Conservation (phyloP, 2,797 vertebrate genomes). For the Nannoperca obscura region DNA sequence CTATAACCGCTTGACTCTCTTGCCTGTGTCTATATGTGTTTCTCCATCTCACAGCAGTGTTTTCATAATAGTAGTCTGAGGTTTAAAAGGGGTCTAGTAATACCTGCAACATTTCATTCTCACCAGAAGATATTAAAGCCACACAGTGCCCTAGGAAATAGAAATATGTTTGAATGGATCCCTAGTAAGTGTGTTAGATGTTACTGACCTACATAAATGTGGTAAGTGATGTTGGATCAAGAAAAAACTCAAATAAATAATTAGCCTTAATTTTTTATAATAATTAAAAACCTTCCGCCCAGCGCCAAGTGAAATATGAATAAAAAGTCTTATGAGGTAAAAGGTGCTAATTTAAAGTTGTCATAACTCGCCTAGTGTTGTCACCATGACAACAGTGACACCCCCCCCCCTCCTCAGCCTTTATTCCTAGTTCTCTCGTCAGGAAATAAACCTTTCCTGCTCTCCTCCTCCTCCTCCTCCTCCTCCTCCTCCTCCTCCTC, state of each 20-base stretch:
- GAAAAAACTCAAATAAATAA: neutral
- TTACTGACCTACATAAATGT: neutral
- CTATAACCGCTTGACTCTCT: neutral
- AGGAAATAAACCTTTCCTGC: constrained; percentile 28
- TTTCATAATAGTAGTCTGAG: neutral
- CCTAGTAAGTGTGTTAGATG: neutral
- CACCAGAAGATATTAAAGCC: neutral
- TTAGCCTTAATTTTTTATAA: too few species aligned
- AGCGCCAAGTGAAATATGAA: neutral
- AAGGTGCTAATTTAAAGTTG: constrained; percentile 4
- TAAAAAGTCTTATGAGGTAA: neutral
- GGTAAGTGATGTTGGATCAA: neutral
- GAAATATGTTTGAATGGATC: neutral
- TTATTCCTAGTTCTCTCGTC: neutral
- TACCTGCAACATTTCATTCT: neutral
- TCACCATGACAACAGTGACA: constrained; percentile 1
- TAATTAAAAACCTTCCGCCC: neutral
- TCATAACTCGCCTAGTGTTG: neutral
- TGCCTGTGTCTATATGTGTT: neutral
- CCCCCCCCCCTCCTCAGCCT: neutral
- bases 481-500: neutral
- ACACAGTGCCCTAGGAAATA: neutral
- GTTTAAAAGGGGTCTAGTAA: neutral
- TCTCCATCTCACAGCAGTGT: neutral
- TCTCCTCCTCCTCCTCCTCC: neutral